Evolutionary conservation across 2,797 vertebrate species (phyloP).

Genomic region (Triplophysa bombifrons): DNA sequence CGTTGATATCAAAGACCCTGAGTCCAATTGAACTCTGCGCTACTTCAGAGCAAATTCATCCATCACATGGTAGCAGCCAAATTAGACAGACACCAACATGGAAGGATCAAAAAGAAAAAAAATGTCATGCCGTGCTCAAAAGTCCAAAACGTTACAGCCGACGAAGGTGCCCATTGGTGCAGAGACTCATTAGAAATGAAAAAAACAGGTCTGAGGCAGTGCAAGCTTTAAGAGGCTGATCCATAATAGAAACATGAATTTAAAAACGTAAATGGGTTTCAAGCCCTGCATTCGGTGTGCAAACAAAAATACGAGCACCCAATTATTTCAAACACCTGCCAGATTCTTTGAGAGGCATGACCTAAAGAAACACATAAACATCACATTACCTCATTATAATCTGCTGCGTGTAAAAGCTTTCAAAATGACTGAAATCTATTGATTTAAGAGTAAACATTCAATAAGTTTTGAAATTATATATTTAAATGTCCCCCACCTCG

Average conservation of each 20-base stretch:
- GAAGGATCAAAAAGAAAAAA: neutral
- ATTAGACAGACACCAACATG: constrained; percentile 1
- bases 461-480: neutral
- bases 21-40: neutral
- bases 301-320: neutral
- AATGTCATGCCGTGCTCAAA: neutral
- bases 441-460: too few relatives aligned
- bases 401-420: neutral
- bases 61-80: neutral
- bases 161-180: neutral
- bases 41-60: neutral
- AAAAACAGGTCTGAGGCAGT: neutral
- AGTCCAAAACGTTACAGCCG: neutral
- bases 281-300: neutral
- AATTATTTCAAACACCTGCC: neutral
- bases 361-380: neutral
- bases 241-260: neutral
- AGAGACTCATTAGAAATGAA: neutral
- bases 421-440: neutral
- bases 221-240: neutral
- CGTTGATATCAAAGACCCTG: constrained; percentile 1
- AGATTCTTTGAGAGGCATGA: too few relatives aligned
- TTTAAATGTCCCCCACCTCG: neutral
- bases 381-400: neutral
- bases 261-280: neutral